Conservation (phyloP, 2,113 vertebrate species). For the Oceanodroma tethys region DNA sequence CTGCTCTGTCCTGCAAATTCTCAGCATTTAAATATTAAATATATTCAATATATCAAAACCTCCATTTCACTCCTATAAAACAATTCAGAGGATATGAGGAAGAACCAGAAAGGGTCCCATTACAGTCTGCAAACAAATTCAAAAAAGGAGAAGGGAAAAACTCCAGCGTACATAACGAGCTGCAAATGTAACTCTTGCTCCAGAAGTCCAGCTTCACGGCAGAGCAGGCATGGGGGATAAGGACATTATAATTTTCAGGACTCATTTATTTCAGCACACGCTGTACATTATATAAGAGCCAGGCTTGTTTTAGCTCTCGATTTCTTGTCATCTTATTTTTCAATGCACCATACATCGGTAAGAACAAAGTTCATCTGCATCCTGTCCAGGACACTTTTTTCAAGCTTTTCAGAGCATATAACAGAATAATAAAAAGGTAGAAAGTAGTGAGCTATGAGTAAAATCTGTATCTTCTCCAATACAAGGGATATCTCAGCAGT, state of each 20-base stretch:
- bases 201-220: neutral
- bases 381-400: neutral
- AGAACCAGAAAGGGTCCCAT: slow-evolving; percentile 30
- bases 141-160: neutral
- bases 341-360: neutral
- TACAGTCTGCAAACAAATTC: slow-evolving; percentile 41
- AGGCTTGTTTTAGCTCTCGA: neutral
- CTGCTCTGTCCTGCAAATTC: slow-evolving; percentile 60
- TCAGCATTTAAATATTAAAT: slow-evolving; percentile 64
- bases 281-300: neutral
- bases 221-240: slow-evolving; percentile 21
- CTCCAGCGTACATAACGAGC: neutral
- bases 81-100: slow-evolving; percentile 21
- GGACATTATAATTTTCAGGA: slow-evolving; percentile 30
- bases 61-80: slow-evolving; percentile 55
- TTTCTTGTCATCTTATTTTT: slow-evolving; percentile 23
- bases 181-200: slow-evolving; percentile 4
- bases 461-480: neutral
- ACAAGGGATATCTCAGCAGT: neutral
- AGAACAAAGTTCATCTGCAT: neutral
- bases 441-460: neutral
- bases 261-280: neutral
- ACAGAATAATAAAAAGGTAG: neutral
- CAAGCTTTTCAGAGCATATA: neutral
- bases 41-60: slow-evolving; percentile 47